Evolutionary conservation across 2,113 vertebrate genomes (phyloP).

Genomic region (Tichodroma muraria): DNA sequence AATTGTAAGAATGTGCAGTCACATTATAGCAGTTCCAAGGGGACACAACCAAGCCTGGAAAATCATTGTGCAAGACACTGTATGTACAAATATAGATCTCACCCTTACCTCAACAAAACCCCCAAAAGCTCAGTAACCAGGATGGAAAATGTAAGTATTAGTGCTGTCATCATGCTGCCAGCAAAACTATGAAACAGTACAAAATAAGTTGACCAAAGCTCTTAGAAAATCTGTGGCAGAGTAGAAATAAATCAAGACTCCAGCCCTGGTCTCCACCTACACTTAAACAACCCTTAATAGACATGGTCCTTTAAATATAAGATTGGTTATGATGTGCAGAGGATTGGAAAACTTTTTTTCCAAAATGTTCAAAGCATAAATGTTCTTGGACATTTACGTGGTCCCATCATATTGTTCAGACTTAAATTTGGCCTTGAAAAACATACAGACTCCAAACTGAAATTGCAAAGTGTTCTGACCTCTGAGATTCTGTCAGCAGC

Average conservation of each 20-base stretch:
- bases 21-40: not conserved
- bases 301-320: not conserved
- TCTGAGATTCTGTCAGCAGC: not conserved
- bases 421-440: not conserved
- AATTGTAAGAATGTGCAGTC: too few relatives aligned
- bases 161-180: not conserved
- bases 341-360: not conserved
- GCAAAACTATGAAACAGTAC: not conserved
- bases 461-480: not conserved
- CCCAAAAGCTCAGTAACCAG: not conserved
- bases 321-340: not conserved
- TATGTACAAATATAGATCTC: not conserved
- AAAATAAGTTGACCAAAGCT: not conserved
- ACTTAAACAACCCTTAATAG: not conserved
- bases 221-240: not conserved
- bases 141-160: not conserved
- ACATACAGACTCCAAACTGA: not conserved
- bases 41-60: not conserved
- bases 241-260: not conserved
- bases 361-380: not conserved
- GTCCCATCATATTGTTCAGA: not conserved
- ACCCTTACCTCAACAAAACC: fast-evolving
- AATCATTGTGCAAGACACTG: not conserved
- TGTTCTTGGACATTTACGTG: not conserved
- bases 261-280: not conserved